A percentile compares a stretch with the other conserved stretches of the same genome.
These are phyloP conservation scores for Brenthis hecate DNA, from an alignment of 2,888 invertebrate genomes.

Conservation along the genomic window DNA sequence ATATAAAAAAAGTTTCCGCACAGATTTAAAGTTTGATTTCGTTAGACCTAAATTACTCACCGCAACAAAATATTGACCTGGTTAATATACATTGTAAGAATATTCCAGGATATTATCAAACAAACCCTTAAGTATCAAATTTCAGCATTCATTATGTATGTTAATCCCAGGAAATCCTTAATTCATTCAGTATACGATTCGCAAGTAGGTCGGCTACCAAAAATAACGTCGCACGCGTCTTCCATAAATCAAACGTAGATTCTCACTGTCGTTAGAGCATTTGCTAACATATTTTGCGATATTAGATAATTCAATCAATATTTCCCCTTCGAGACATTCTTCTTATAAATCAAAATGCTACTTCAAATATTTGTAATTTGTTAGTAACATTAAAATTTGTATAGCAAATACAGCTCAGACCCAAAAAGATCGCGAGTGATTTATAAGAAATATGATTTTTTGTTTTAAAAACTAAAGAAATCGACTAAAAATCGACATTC, in stretches of 20 bases:
- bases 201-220: slow-evolving; percentile 37
- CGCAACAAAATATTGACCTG: too few species aligned
- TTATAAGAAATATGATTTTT: neutral
- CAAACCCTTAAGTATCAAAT: slow-evolving; percentile 15
- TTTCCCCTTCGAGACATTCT: neutral
- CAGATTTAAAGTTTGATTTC: too few species aligned
- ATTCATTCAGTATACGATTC: slow-evolving; percentile 37
- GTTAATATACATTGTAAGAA: neutral
- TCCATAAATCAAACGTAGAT: slow-evolving; percentile 31
- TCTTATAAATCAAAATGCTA: too few species aligned
- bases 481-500: slow-evolving; percentile 18
- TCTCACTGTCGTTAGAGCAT: slow-evolving; percentile 13
- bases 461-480: slow-evolving; percentile 1
- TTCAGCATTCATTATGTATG: slow-evolving; percentile 11
- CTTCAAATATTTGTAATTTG: neutral
- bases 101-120: slow-evolving; percentile 12
- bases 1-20: too few species aligned
- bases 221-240: slow-evolving; percentile 38
- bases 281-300: slow-evolving; percentile 9
- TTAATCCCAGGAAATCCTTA: slow-evolving; percentile 34
- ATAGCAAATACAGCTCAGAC: too few species aligned
- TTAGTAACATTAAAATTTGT: too few species aligned
- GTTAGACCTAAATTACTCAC: too few species aligned
- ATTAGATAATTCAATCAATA: neutral
- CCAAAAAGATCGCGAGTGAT: too few species aligned